Evolutionary conservation across 2,888 invertebrate species (phyloP).

Genomic region (Sabatieria punctata): DNA sequence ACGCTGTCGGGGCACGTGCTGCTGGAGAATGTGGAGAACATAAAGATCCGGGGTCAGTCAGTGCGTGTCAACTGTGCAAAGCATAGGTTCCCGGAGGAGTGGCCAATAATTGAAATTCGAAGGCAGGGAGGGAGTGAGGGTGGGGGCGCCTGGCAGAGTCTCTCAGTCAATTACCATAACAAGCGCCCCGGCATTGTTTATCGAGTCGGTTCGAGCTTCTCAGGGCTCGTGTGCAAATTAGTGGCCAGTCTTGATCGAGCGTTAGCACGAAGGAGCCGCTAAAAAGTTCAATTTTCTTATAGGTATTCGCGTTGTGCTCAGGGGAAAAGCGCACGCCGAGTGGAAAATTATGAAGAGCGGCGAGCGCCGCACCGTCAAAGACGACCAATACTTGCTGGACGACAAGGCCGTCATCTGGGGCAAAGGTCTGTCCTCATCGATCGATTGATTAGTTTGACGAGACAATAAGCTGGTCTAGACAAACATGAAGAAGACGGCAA

Average conservation of each 20-base stretch:
- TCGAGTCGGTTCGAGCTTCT: no score
- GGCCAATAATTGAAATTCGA: conserved; percentile 1
- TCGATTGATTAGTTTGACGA: not conserved
- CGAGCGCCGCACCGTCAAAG: conserved; percentile 52
- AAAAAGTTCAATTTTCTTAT: conserved; percentile 10
- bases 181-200: no score
- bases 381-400: conserved; percentile 58
- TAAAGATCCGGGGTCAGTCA: conserved; percentile 51
- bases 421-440: conserved; percentile 40
- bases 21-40: conserved; percentile 53
- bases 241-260: not conserved
- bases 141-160: no score
- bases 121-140: no score
- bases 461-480: conserved; percentile 4
- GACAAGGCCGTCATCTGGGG: conserved; percentile 55
- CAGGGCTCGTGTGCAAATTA: no score
- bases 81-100: not conserved
- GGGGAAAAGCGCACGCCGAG: conserved; percentile 57
- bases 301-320: conserved; percentile 47
- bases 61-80: not conserved
- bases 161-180: no score
- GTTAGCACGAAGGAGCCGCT: not conserved
- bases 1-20: conserved; percentile 48
- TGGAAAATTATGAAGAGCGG: conserved; percentile 58
- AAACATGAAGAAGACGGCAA: conserved; percentile 39